Evolutionary conservation across 1,140 invertebrate species (phyloP), one percentile per base, ranked within the genome.

Genomic region (Drosophila leontia): DNA sequence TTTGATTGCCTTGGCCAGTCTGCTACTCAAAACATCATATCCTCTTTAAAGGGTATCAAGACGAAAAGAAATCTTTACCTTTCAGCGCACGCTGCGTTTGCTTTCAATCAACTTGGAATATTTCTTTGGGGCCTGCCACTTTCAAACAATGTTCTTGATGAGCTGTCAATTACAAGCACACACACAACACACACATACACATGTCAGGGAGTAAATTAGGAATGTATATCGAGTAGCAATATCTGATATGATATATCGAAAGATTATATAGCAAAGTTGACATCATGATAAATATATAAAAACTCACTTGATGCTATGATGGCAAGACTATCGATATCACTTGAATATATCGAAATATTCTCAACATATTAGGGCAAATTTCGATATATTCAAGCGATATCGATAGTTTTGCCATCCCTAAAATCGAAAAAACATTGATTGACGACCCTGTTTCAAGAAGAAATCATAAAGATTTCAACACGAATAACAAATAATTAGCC

Each of bases 401-500:
- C 51, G 17, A 37, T 55, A 37, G 12, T 15, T 55, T 39, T n/a
- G 35, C 35, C 53, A 56, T 56, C 35, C 19, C 53, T 39, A 26
- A 51, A 26, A 56, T 56, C 61, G 55, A 72, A 57, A 19, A 76
- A 76, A 76, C 58, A 35, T 68, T 65, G 68, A 78, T 50, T 48
- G 60, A 80, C 63, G 42, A 71, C 35, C 69, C 69, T 65, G 45
- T 59, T 75, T 67, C 44, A 11, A 64, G 15, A 65, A 64, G 53
- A 68, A 84, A 79, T 83, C 82, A 87, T 87, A 82, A 87, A 86
- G 82, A 86, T 87, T 83, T 86, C 83, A 86, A 74, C 83, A 86
- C 80, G 76, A 80, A 86, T 86, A 86, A 87, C 84, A 86, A 87
- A 88, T 87, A 87, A 88, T 87, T 87, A 88, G 83, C 84, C 78